Evolutionary conservation across 1,140 invertebrate genomes (phyloP), one percentile per base, ranked within the genome.

Genomic region (Lepidurus couesii): DNA sequence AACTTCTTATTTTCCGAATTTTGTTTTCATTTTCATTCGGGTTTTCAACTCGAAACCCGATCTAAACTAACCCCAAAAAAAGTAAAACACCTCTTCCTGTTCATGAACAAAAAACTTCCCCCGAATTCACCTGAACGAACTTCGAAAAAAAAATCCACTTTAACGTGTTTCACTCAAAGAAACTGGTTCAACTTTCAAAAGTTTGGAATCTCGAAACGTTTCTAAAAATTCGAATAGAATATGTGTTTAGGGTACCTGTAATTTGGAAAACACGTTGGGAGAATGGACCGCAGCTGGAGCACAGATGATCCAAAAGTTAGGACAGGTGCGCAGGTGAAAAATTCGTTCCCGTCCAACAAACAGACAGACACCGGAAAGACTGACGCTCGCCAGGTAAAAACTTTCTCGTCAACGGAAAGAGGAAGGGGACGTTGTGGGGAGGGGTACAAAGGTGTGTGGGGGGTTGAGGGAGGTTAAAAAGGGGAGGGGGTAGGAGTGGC

Each of bases 321-420:
- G 53, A 65, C 53, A 65, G 53, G 53, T 65, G 53, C 21, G 53
- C 53, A 65, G 53, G 53, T 65, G 53, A 65, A 65, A 65, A 65
- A 65, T 65, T 65, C 53, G 53, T 65, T 65, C 53, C 53, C 13
- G 53, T 65, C 53, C 53, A 65, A 65, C 53, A 65, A 65, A 65
- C 53, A 65, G 53, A 65, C 53, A 65, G 53, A 65, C 53, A 65
- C 53, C 53, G 53, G 53, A 65, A 65, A 65, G 53, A 65, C 53
- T 65, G 53, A 65, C 53, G 53, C 53, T 65, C 53, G 53, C 53
- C 53, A 21, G 53, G 53, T 65, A 65, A 16, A 65, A 65, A 65
- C 53, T 65, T 65, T 21, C 53, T 21, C 53, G 21, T n/a, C 16
- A 65, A 65, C 53, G 53, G 53, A 65, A 34, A 65, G 53, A 21